A percentile compares a stretch with the other conserved stretches of the same genome.
Evolutionary conservation across 2,113 vertebrate species (phyloP).

Genomic region (Mobula birostris): DNA sequence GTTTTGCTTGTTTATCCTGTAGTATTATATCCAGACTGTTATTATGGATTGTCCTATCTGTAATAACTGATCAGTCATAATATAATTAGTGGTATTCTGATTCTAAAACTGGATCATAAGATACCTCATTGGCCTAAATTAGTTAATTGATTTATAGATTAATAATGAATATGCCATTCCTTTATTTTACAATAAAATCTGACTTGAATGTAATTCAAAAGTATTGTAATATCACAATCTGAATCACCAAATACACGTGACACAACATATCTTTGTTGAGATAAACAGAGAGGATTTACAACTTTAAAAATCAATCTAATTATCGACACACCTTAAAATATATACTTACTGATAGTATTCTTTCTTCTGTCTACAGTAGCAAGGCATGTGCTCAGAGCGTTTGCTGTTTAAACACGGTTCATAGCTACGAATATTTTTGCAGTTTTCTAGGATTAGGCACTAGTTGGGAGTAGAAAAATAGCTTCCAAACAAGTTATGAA

Average conservation of each 20-base stretch:
- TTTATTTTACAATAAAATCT: not conserved
- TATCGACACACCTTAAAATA: no score
- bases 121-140: not conserved
- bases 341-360: conserved; percentile 8
- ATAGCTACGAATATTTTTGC: not conserved
- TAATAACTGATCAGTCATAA: no score
- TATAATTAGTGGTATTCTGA: no score
- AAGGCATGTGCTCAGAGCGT: not conserved
- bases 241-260: not conserved
- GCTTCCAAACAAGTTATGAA: not conserved
- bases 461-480: not conserved
- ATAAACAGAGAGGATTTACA: not conserved
- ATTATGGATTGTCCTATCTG: no score
- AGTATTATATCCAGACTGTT: no score
- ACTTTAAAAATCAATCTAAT: not conserved
- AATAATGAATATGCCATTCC: not conserved
- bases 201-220: not conserved
- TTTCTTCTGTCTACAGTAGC: not conserved
- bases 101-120: not conserved
- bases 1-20: no score
- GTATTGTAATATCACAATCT: not conserved
- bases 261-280: not conserved
- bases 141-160: not conserved
- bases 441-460: not conserved
- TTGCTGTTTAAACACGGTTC: not conserved